Base-by-base conservation (phyloP, 1,140 invertebrate genomes). In the Aphelenchoides avenae region DNA sequence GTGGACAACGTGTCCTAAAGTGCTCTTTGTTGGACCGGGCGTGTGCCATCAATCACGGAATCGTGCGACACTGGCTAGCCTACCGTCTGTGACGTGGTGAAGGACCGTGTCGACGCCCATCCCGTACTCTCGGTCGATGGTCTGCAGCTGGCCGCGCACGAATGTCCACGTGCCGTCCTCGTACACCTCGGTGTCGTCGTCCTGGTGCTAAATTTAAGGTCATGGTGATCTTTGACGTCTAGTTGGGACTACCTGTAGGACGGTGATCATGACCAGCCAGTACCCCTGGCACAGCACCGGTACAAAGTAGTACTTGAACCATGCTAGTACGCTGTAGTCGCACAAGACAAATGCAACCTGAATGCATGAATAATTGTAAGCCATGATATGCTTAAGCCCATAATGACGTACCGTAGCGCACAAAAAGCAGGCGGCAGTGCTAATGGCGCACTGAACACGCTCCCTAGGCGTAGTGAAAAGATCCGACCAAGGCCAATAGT, bases 131-230 rank as follows among this genome's bases (percentile, higher is more conserved):
- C 71, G 56, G 57, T 80, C 79, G 24, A 80, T 70, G 5, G 79
- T 80, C 33, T 78, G 78, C 11, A 78, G 63, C 55, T 80, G 79
- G 5, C 79, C 79, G 34, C 66, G 60, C 5, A 80, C 78, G 60
- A 77, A 79, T 41, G 63, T 64, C 79, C 79, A 80, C 9, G 66
- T 66, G 20, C 67, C 64, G 30, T 79, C 75, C 9, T 76, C 71
- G 51, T 78, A 80, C 70, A 79, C 78, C n/a, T 80, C 70, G 41
- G 78, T 76, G 24, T 77, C 71, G 7, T 62, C 75, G 39, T 76
- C 76, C 29, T 71, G 73, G 64, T 80, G 79, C 57, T n/a, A n/a
- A n/a, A n/a, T n/a, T n/a, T n/a, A n/a, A n/a, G n/a, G n/a, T n/a
- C n/a, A n/a, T n/a, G n/a, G n/a, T n/a, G n/a, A n/a, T n/a, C n/a